Evolutionary conservation across 2,888 invertebrate species (phyloP), one percentile per base, ranked within the genome.

Genomic region (Rhagonycha fulva): DNA sequence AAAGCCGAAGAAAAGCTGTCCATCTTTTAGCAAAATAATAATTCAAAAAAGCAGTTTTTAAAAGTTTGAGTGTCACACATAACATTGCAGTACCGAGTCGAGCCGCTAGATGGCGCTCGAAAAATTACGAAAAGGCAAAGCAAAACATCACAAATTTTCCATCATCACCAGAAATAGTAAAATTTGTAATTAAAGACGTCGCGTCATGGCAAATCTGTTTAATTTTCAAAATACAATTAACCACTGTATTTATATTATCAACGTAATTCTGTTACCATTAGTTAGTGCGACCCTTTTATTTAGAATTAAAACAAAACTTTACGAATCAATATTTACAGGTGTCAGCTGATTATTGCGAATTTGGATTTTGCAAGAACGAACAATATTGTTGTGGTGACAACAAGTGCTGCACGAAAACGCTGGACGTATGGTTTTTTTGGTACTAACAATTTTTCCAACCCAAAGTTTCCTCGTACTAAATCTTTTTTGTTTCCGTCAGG

Each of bases 301-400:
- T 12, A 11, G 26, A 24, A 24, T 62, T 47, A 23, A 10, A 67
- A 30, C 1, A 67, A 30, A 61, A 19, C 19, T 68, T 61, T 19
- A 26, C 11, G 14, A 14, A 72, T 60, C 23, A 23, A 63, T 66
- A 68, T 26, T 76, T 70, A 19, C 14, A 78, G 78, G 74, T 74
- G 14, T 71, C 61, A 14, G 78, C 76, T 62, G 75, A 83, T 79
- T 86, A 86, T 82, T 87, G 87, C 72, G 86, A 86, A 73, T 86
- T 85, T 79, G 86, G 83, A 14, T 78, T 82, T 61, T 87, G 86
- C 30, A 82, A 85, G 68, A 82, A 82, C 19, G 82, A 84, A n/a
- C 81, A 87, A 78, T 84, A 85, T 78, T 87, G 87, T 76, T 87
- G 87, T 78, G 86, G 85, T 7, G 83, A 86, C 32, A 86, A 87